phyloP scores from a whole-genome alignment of 2,888 invertebrate species.

The Sipha maydis region DNA sequence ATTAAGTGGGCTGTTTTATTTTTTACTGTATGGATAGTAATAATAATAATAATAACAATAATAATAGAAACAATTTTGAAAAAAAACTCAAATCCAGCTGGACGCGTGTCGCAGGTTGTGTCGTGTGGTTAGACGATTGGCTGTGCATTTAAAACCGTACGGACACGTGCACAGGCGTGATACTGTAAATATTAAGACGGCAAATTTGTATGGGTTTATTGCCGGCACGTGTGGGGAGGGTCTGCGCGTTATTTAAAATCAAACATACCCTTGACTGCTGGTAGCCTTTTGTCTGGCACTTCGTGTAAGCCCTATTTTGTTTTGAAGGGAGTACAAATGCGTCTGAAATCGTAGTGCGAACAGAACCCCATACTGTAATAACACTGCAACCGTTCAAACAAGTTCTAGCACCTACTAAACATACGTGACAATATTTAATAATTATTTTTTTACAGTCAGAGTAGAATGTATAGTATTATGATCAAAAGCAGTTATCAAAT shows the following conservation, averaged over 20 bases:
- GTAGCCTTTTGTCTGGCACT: conserved; percentile 19
- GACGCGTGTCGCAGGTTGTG: conserved; percentile 23
- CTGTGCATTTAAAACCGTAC: conserved; percentile 28
- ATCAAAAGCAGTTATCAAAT: no score
- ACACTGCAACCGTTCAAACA: background rate
- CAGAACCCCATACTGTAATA: background rate
- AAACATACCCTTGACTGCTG: conserved; percentile 51
- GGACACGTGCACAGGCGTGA: conserved; percentile 45
- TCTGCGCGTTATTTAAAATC: conserved; percentile 5
- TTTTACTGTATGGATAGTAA: background rate
- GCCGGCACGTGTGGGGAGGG: conserved; percentile 31
- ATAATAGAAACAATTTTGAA: background rate
- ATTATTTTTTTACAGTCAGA: no score
- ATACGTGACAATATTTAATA: no score
- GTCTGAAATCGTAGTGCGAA: background rate
- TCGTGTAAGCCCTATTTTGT: background rate
- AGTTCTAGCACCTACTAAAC: background rate
- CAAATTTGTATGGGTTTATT: conserved; percentile 51
- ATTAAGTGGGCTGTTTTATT: background rate
- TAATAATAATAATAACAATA: background rate
- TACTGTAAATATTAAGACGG: conserved; percentile 62
- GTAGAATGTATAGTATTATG: no score
- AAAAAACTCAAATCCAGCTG: background rate
- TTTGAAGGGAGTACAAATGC: background rate
- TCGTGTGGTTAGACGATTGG: conserved; percentile 57